Evolutionary conservation across 2,113 vertebrate species (phyloP).

Genomic region (Mesoclemmys tuberculata): DNA sequence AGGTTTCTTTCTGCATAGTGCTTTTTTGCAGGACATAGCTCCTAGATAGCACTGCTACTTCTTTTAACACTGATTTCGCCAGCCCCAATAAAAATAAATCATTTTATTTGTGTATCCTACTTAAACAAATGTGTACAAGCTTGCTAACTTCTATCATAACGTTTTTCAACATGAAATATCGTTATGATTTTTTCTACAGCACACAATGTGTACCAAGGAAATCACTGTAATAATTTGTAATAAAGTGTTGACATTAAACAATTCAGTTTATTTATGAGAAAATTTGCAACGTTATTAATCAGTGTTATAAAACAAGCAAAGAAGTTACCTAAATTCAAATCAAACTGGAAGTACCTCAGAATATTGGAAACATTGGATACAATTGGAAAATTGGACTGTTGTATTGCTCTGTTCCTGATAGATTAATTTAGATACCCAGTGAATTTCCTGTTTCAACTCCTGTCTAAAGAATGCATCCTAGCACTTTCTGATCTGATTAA

Average conservation of each 20-base stretch:
- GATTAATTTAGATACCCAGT: not conserved
- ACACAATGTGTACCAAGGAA: not conserved
- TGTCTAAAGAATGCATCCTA: not conserved
- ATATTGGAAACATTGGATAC: not conserved
- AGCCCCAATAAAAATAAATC: not conserved
- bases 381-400: not conserved
- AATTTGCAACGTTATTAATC: not conserved
- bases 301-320: not conserved
- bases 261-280: not conserved
- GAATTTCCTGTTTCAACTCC: not conserved
- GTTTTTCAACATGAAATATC: not conserved
- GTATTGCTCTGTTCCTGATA: not conserved
- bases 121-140: not conserved
- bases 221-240: not conserved
- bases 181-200: not conserved
- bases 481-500: not conserved
- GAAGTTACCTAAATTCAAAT: not conserved
- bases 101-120: not conserved
- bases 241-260: not conserved
- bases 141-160: not conserved
- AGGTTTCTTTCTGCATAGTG: slow-evolving; percentile 13
- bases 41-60: not conserved
- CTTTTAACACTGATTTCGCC: slow-evolving; percentile 32
- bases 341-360: not conserved
- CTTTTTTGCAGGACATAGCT: not conserved